Base-by-base conservation (phyloP, 2,797 vertebrate genomes). In the Hyperoplus lanceolatus region DNA sequence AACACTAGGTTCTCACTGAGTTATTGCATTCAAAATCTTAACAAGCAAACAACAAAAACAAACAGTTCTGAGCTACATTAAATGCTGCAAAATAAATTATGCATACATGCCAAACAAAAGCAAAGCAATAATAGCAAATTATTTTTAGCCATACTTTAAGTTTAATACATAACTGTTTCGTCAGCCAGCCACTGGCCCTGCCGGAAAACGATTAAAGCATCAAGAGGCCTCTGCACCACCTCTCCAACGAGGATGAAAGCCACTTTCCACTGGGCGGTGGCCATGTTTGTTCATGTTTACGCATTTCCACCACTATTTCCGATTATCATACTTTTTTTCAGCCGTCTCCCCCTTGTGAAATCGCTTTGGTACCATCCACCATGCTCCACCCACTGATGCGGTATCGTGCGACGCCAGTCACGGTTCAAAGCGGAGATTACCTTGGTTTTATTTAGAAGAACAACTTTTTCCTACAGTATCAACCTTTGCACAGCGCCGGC, bases 341-440 rank as follows among this genome's bases (percentile, higher is more conserved):
- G 38, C 48, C 36, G 9, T 54, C 57, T 69, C 48, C 16, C 29
- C 36, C n/a, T 69, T 63, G 42, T 29, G 16, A 57, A 65, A 62
- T 58, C n/a, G 18, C 60, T 13, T 56, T 3, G 8, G 7, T 51
- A 14, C 67, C 48, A 29, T 15, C 77, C 16, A 43, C 72, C 74
- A 48, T n/a, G 73, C 80, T 87, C 83, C 87, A 75, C 82, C 87
- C 84, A 71, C 78, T 65, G 71, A 71, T 63, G 49, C 4, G 7
- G 70, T 76, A 79, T 86, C 14, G 14, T 41, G 65, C 66, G 62
- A 87, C 75, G 75, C 80, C 92, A 72, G 88, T 93, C 86, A 91
- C 54, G 81, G 85, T 87, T 90, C 66, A 91, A 78, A 85, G 78
- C 75, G 77, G 73, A 93, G 87, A 92, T 94, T 89, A 82, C 82